phyloP scores from a whole-genome alignment of 1,140 invertebrate genomes.

The Dufourea novaeangliae region DNA sequence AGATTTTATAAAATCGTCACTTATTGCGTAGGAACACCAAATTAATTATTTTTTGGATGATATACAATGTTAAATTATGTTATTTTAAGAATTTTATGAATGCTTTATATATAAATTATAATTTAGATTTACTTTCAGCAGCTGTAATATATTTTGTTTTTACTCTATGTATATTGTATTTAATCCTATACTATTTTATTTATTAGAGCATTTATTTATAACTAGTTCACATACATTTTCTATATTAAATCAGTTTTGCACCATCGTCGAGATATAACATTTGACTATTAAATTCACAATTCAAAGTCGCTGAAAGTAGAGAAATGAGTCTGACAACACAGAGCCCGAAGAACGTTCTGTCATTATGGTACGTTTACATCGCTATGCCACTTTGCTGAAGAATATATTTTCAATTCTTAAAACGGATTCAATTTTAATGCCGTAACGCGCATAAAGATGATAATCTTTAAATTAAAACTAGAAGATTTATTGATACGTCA shows the following conservation, averaged over 20 bases:
- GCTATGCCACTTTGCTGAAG: background rate
- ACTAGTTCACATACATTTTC: background rate
- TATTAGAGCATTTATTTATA: background rate
- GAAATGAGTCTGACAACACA: slow-evolving; percentile 8
- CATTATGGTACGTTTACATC: slow-evolving; percentile 9
- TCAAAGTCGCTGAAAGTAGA: background rate
- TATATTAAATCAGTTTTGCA: background rate
- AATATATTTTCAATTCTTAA: background rate
- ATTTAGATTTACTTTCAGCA: background rate
- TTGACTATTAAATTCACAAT: background rate
- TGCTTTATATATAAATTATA: background rate
- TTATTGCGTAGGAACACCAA: background rate
- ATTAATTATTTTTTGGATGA: background rate
- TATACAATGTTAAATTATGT: background rate
- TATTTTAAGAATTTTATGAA: background rate
- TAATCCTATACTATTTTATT: background rate
- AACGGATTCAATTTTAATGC: background rate
- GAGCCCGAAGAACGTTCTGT: slow-evolving; percentile 4
- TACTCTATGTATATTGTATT: background rate
- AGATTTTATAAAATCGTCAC: background rate
- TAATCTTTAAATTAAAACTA: too few relatives aligned
- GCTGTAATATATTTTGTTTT: background rate
- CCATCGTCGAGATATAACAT: too few relatives aligned
- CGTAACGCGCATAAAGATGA: too few relatives aligned
- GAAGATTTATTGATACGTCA: too few relatives aligned